Evolutionary conservation across 1,140 invertebrate species (phyloP).

Genomic region (Listronotus bonariensis): DNA sequence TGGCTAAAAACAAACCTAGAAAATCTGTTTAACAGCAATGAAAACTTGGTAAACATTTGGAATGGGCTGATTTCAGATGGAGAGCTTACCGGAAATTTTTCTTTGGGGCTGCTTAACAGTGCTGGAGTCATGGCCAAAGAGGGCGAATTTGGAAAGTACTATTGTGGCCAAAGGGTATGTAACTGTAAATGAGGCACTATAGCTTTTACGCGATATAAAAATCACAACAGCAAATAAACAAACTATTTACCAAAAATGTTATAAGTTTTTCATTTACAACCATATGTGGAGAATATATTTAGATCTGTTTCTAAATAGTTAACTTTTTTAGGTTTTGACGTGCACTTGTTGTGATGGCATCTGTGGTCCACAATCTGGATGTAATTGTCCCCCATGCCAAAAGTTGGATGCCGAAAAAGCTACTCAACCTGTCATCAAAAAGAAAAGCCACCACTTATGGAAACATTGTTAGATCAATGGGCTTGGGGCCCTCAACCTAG

Average conservation of each 20-base stretch:
- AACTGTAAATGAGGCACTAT: background rate
- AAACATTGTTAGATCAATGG: slow-evolving; percentile 70
- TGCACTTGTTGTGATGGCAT: slow-evolving; percentile 86
- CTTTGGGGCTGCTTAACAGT: slow-evolving; percentile 74
- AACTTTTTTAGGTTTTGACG: slow-evolving; percentile 63
- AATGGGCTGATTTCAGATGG: slow-evolving; percentile 84
- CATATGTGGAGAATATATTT: too few species aligned
- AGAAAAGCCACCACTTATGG: slow-evolving; percentile 59
- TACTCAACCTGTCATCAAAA: slow-evolving; percentile 53
- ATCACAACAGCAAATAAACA: background rate
- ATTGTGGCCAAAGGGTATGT: slow-evolving; percentile 76
- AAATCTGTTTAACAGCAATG: slow-evolving; percentile 63
- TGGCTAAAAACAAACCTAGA: slow-evolving; percentile 80
- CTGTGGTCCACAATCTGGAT: slow-evolving; percentile 82
- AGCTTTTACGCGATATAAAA: background rate
- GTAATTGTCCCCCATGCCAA: slow-evolving; percentile 81
- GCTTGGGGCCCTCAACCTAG: slow-evolving; percentile 82
- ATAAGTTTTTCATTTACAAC: too few species aligned
- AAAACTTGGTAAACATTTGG: slow-evolving; percentile 75
- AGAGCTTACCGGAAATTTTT: slow-evolving; percentile 74
- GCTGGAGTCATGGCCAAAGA: slow-evolving; percentile 76
- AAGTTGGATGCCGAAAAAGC: slow-evolving; percentile 75
- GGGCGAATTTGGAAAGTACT: slow-evolving; percentile 82
- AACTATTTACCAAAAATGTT: background rate
- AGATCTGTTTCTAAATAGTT: too few species aligned